Base-by-base conservation (phyloP, 2,888 invertebrate genomes). In the Adelphocoris suturalis region DNA sequence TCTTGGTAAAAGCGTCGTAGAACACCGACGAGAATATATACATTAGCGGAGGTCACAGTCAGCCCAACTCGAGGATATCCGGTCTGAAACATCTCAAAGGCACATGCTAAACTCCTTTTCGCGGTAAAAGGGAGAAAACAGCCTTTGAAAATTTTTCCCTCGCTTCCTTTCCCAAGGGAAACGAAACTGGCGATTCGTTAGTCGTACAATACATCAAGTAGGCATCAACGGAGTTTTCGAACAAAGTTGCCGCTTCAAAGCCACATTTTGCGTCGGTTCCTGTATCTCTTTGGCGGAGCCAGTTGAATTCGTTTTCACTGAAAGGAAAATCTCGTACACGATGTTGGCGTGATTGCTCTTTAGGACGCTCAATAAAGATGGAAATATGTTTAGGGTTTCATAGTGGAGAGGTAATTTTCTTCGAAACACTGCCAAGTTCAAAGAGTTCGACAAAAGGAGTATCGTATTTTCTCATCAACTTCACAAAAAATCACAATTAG, bases 141-240 rank as follows among this genome's bases (percentile, higher is more conserved):
- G 68, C 68, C 68, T 68, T 68, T 68, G 68, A 68, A 19, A 68
- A 52, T 52, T 68, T 2, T 68, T 27, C 68, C 23, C 68, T 19
- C 68, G 23, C 27, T 68, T 23, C 68, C 23, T 16, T 19, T 23
- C 68, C 23, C 68, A 68, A 19, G 68, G 37, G 52, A 52, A 27
- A 23, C 68, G n/a, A 68, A 68, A 68, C 68, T 68, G 68, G 19
- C 27, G 68, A 68, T 68, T 68, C 68, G 68, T 68, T 68, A 68
- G 19, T 23, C 27, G 68, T 27, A 68, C 68, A 68, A 23, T 68
- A 68, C 68, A 27, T 68, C 23, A 68, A 68, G 68, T 68, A 12
- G 68, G n/a, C 19, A 68, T n/a, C 68, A 19, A 11, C 19, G 12
- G 19, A 68, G 68, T 68, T 27, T n/a, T 7, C 68, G 27, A 68